A percentile compares a stretch with the other conserved stretches of the same genome.
These are phyloP conservation scores for Meteorus colon DNA, from an alignment of 2,888 invertebrate species.

Conservation along the genomic window DNA sequence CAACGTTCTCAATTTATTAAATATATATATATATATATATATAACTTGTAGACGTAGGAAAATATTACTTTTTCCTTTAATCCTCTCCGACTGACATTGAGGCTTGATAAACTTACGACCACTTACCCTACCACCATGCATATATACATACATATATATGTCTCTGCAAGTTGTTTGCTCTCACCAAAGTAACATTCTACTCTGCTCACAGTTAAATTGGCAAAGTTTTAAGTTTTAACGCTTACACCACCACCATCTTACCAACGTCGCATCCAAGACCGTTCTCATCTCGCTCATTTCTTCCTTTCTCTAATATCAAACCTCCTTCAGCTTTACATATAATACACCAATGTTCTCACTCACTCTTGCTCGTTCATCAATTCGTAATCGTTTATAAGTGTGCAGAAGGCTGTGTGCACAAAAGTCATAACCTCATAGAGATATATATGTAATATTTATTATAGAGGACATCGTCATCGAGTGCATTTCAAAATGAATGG, in stretches of 20 bases:
- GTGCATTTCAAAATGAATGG: conserved; percentile 1
- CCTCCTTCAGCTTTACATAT: background rate
- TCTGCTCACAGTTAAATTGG: conserved; percentile 56
- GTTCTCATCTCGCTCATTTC: background rate
- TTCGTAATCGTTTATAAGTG: conserved; percentile 29
- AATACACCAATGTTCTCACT: conserved; percentile 19
- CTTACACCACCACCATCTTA: conserved; percentile 43
- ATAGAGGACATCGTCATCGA: background rate
- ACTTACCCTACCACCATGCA: conserved; percentile 44
- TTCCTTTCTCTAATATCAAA: background rate
- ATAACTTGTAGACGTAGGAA: conserved; percentile 2
- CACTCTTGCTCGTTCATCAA: conserved; percentile 28
- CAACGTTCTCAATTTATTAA: conserved; percentile 9
- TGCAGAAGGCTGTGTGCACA: conserved; percentile 5
- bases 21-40: conserved; percentile 11
- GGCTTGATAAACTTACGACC: conserved; percentile 54
- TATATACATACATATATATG: conserved; percentile 8
- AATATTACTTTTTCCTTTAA: conserved; percentile 34
- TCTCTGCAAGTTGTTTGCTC: conserved; percentile 51
- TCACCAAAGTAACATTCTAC: conserved; percentile 52
- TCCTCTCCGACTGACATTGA: conserved; percentile 52
- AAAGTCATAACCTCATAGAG: background rate
- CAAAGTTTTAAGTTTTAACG: conserved; percentile 57
- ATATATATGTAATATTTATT: background rate
- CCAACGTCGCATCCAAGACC: conserved; percentile 20